Percentiles rank a stretch among this genome's conserved stretches.
phyloP scores from a whole-genome alignment of 2,888 invertebrate genomes.

The Octodonta nipae region DNA sequence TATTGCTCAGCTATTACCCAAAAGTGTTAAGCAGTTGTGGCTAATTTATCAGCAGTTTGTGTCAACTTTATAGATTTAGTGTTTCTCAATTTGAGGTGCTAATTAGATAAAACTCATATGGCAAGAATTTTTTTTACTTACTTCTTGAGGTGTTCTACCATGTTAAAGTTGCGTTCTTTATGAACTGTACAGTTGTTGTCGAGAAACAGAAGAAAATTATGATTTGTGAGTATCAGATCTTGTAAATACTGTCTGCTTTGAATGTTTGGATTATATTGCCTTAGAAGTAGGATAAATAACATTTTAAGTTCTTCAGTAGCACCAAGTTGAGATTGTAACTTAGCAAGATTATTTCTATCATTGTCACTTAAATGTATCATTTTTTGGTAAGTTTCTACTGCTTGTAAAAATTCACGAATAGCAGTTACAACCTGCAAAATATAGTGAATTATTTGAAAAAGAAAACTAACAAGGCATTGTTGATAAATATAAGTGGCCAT shows the following conservation, averaged over 20 bases:
- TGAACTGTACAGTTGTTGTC: slow-evolving; percentile 42
- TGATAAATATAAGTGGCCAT: too few species aligned
- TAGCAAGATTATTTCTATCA: slow-evolving; percentile 41
- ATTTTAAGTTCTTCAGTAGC: slow-evolving; percentile 54
- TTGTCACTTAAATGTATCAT: slow-evolving; percentile 42
- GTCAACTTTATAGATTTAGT: too few species aligned
- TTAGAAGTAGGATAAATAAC: slow-evolving; percentile 54
- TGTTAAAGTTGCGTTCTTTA: slow-evolving; percentile 30
- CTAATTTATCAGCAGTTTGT: too few species aligned
- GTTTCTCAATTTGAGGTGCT: too few species aligned
- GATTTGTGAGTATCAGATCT: slow-evolving; percentile 68
- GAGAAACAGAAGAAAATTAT: slow-evolving; percentile 53
- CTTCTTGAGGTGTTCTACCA: slow-evolving; percentile 56
- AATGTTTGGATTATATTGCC: slow-evolving; percentile 54
- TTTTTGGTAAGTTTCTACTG: slow-evolving; percentile 54
- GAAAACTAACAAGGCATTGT: too few species aligned
- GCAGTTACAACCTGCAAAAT: slow-evolving; percentile 52
- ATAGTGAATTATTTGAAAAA: too few species aligned
- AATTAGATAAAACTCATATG: too few species aligned
- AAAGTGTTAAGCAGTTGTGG: too few species aligned
- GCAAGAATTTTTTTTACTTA: too few species aligned
- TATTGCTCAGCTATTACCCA: too few species aligned
- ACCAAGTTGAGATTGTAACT: slow-evolving; percentile 49
- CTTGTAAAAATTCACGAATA: slow-evolving; percentile 59
- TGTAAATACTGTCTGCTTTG: slow-evolving; percentile 62